These are phyloP conservation scores for Ariolimax columbianus DNA, from an alignment of 2,888 invertebrate species.

Conservation along the genomic window DNA sequence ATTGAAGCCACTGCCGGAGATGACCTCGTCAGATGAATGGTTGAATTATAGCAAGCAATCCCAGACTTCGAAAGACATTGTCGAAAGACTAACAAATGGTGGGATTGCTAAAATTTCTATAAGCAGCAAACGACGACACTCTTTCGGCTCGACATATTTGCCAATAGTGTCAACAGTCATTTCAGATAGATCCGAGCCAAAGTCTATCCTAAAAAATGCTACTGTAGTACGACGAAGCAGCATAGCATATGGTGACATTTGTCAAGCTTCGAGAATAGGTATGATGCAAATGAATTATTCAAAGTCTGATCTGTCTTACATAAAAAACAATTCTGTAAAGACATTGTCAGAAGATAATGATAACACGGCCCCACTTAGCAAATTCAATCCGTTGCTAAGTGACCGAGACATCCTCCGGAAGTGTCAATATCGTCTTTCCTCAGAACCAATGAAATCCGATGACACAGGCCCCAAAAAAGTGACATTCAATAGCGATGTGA, in stretches of 20 bases:
- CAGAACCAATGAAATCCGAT: background rate
- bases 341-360: background rate
- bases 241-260: background rate
- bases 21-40: background rate
- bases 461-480: constrained; percentile 19
- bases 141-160: background rate
- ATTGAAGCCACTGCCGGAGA: background rate
- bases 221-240: background rate
- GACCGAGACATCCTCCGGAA: constrained; percentile 21
- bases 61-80: background rate
- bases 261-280: background rate
- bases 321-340: background rate
- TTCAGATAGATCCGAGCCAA: background rate
- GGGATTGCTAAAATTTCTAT: background rate
- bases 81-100: constrained; percentile 17
- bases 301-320: background rate
- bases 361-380: background rate
- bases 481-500: constrained; percentile 21
- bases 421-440: constrained; percentile 17
- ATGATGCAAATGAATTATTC: background rate
- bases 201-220: constrained; percentile 30
- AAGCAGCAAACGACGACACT: background rate
- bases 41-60: background rate
- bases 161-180: too few species aligned
- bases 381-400: background rate